phyloP scores from a whole-genome alignment of 92 coral and sea anemone genomes.

The Plumapathes pennacea region DNA sequence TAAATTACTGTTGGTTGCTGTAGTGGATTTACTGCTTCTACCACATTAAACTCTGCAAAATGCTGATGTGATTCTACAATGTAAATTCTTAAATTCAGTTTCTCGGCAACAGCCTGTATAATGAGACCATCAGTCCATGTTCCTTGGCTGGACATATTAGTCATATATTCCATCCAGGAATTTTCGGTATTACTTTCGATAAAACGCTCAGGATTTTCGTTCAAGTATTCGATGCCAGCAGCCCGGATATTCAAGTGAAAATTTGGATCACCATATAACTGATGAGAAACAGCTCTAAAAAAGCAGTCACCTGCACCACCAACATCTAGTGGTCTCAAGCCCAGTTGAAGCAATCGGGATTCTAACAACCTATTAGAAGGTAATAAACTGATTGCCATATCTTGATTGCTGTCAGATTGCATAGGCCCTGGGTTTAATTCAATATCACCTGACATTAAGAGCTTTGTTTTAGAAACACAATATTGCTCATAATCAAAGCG shows the following conservation, averaged over 20 bases:
- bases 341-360: constrained; percentile 30
- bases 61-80: constrained; percentile 19
- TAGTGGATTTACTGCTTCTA: constrained; percentile 24
- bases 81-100: constrained; percentile 16
- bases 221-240: constrained; percentile 20
- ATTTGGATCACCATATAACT: constrained; percentile 27
- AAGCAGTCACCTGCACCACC: constrained; percentile 43
- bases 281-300: constrained; percentile 24
- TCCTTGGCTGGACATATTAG: constrained; percentile 13
- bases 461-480: not conserved
- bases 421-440: constrained; percentile 46
- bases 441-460: constrained; percentile 28
- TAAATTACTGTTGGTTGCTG: constrained; percentile 10
- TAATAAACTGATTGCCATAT: too few relatives aligned
- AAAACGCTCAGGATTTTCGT: constrained; percentile 33
- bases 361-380: too few relatives aligned
- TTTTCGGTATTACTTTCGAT: constrained; percentile 24
- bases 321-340: constrained; percentile 35
- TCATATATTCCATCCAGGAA: constrained; percentile 15
- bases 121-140: constrained; percentile 34
- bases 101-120: constrained; percentile 38
- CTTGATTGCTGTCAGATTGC: too few relatives aligned
- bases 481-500: constrained; percentile 2
- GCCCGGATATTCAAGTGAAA: constrained; percentile 11
- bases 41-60: constrained; percentile 24